A percentile compares a stretch with the other conserved stretches of the same genome.
Evolutionary conservation across 2,888 invertebrate genomes (phyloP).

Genomic region (Lagria hirta): DNA sequence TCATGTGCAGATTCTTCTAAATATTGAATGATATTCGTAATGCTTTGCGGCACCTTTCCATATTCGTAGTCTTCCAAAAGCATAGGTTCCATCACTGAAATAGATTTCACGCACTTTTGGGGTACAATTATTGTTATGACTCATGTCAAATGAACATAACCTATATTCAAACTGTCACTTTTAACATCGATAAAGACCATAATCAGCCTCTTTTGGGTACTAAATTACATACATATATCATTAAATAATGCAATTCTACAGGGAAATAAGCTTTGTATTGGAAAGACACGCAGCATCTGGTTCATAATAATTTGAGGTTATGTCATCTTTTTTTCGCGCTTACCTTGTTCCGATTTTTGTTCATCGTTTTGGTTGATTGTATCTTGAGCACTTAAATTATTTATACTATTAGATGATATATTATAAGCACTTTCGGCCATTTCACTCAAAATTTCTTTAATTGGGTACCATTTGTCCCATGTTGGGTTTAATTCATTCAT

Average conservation of each 20-base stretch:
- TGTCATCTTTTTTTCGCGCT: constrained; percentile 23
- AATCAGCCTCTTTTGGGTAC: not conserved
- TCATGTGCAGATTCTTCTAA: constrained; percentile 28
- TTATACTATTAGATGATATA: constrained; percentile 50
- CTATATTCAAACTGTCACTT: constrained; percentile 1
- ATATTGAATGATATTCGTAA: constrained; percentile 40
- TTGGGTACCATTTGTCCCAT: constrained; percentile 32
- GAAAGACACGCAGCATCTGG: constrained; percentile 8
- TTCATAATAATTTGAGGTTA: constrained; percentile 22
- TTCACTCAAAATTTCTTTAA: constrained; percentile 44
- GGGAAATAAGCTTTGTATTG: not conserved
- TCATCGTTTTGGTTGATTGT: constrained; percentile 36
- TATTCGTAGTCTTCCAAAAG: constrained; percentile 45
- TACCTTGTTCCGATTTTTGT: constrained; percentile 48
- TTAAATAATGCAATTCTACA: not conserved
- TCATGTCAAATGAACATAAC: constrained; percentile 5
- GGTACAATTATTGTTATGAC: no score
- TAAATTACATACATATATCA: not conserved
- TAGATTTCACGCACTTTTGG: no score
- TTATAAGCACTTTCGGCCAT: constrained; percentile 54
- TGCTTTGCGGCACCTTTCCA: constrained; percentile 41
- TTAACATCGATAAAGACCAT: not conserved
- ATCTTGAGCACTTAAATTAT: constrained; percentile 41
- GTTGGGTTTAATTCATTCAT: constrained; percentile 30
- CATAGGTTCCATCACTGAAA: constrained; percentile 48